Evolutionary conservation across 2,797 vertebrate genomes (phyloP).

Genomic region (Carapus acus): DNA sequence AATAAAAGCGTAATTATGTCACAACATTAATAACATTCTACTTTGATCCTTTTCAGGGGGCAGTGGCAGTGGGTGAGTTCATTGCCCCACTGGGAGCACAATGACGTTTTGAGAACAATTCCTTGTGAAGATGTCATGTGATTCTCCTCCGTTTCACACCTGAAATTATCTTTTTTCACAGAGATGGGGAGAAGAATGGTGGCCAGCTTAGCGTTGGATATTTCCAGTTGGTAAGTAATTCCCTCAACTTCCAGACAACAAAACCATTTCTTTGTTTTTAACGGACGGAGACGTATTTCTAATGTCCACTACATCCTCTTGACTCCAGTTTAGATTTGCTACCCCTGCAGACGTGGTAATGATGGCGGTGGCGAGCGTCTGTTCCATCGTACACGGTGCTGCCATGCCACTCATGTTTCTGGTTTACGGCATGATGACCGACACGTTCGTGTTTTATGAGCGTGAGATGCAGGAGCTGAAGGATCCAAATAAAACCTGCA

Average conservation of each 20-base stretch:
- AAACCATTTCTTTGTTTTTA: not conserved
- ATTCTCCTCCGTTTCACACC: not conserved
- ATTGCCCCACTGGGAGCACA: not conserved
- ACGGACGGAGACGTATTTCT: not conserved
- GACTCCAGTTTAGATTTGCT: constrained; percentile 83
- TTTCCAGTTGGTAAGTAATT: constrained; percentile 71
- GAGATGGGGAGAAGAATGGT: constrained; percentile 50
- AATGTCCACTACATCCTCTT: not conserved
- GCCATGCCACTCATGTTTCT: constrained; percentile 82
- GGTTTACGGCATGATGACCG: constrained; percentile 85
- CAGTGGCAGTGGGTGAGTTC: no score
- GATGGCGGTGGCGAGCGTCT: constrained; percentile 83
- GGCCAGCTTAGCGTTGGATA: constrained; percentile 65
- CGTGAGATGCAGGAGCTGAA: constrained; percentile 79
- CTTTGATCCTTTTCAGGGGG: no score
- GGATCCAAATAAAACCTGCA: constrained; percentile 79
- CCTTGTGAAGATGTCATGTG: not conserved
- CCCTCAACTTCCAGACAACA: not conserved
- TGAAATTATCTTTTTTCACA: constrained; percentile 39
- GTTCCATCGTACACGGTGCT: constrained; percentile 82
- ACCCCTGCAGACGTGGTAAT: constrained; percentile 76
- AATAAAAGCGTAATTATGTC: no score
- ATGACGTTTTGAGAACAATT: constrained; percentile 47
- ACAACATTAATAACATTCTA: no score
- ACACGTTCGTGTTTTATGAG: constrained; percentile 89